Conservation (phyloP, 2,113 vertebrate species). For the Choloepus hoffmanni region DNA sequence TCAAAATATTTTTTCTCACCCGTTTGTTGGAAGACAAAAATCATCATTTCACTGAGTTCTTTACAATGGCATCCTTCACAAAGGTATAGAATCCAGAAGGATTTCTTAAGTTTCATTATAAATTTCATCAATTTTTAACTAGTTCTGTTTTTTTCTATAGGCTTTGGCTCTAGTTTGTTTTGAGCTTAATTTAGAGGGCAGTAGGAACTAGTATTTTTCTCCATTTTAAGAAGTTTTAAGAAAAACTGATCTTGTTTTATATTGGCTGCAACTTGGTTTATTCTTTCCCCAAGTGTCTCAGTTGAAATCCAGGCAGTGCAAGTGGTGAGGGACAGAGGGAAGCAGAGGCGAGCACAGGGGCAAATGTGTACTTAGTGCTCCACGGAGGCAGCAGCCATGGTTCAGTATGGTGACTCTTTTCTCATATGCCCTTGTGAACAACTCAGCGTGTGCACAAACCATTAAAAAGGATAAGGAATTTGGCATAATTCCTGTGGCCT, state of each 20-base stretch:
- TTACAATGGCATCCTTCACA: background rate
- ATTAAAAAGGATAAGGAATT: background rate
- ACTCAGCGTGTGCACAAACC: background rate
- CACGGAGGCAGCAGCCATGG: background rate
- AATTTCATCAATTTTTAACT: background rate
- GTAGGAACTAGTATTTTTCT: conserved; percentile 13
- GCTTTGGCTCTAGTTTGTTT: background rate
- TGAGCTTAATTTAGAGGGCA: background rate
- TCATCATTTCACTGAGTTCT: background rate
- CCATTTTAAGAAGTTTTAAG: conserved; percentile 52
- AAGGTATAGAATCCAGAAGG: background rate
- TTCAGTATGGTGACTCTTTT: background rate
- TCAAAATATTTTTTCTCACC: conserved; percentile 10
- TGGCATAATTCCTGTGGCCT: background rate
- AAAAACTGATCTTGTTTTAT: background rate
- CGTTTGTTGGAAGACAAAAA: background rate
- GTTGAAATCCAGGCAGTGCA: background rate
- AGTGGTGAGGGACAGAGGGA: background rate
- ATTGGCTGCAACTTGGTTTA: background rate
- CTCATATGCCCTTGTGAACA: background rate
- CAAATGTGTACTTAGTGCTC: fast-evolving
- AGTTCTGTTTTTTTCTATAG: background rate
- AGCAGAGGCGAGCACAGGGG: too few relatives aligned
- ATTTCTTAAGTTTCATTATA: background rate
- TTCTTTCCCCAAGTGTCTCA: background rate